Conservation (phyloP, 2,797 vertebrate genomes). For the Leptatherina wallacei region DNA sequence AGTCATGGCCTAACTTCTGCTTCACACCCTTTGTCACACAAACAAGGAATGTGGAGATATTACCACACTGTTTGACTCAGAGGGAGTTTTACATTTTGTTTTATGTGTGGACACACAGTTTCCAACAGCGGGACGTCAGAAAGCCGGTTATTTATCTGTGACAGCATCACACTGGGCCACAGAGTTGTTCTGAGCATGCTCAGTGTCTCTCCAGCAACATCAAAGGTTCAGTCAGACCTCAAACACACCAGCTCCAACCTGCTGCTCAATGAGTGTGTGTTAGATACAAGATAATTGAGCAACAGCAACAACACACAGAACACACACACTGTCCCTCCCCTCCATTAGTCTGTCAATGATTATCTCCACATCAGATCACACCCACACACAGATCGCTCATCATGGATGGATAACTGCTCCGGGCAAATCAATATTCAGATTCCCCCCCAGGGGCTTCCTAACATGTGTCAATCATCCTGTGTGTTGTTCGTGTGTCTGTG, state of each 20-base stretch:
- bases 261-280: constrained; percentile 24
- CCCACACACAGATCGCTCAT: constrained; percentile 17
- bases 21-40: background rate
- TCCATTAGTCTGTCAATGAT: constrained; percentile 53
- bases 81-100: background rate
- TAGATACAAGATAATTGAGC: constrained; percentile 38
- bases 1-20: background rate
- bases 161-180: constrained; percentile 9
- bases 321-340: constrained; percentile 23
- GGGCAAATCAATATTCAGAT: constrained; percentile 65
- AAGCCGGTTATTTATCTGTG: constrained; percentile 23
- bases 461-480: constrained; percentile 57
- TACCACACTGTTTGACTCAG: background rate
- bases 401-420: constrained; percentile 45
- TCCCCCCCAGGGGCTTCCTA: constrained; percentile 37
- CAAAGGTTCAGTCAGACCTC: constrained; percentile 35
- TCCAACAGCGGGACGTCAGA: background rate
- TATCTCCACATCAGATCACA: constrained; percentile 44
- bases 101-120: background rate
- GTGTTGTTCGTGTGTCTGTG: constrained; percentile 30
- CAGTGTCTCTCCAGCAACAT: constrained; percentile 42
- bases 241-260: constrained; percentile 44
- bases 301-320: constrained; percentile 37
- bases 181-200: constrained; percentile 43
- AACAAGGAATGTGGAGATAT: background rate